phyloP scores from a whole-genome alignment of 2,888 invertebrate species.

The Malthinus flaveolus region DNA sequence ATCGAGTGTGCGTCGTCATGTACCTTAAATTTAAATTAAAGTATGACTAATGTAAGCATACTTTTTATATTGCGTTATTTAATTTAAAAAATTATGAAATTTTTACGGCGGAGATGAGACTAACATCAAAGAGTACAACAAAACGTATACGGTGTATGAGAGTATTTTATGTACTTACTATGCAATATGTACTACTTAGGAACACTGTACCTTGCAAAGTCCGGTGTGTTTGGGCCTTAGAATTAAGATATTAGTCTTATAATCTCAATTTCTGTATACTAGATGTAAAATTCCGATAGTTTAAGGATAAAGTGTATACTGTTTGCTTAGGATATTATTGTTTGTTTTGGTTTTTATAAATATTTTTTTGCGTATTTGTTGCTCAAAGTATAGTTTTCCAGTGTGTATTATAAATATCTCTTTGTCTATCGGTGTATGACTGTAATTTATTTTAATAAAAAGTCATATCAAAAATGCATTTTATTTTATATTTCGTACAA shows the following conservation, averaged over 20 bases:
- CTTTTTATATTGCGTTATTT: slow-evolving; percentile 30
- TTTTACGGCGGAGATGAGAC: slow-evolving; percentile 36
- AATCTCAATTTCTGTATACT: slow-evolving; percentile 45
- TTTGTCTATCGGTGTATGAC: slow-evolving; percentile 55
- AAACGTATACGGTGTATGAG: slow-evolving; percentile 48
- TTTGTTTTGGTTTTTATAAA: slow-evolving; percentile 48
- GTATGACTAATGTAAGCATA: slow-evolving; percentile 23
- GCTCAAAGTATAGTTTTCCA: slow-evolving; percentile 54
- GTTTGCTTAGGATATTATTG: slow-evolving; percentile 42
- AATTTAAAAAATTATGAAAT: slow-evolving; percentile 18
- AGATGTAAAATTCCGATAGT: slow-evolving; percentile 53
- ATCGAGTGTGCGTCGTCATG: slow-evolving; percentile 45
- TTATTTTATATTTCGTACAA: not conserved
- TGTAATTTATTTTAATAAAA: slow-evolving; percentile 59
- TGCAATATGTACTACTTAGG: slow-evolving; percentile 37
- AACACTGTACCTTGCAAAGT: slow-evolving; percentile 51
- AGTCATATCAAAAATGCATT: slow-evolving; percentile 35
- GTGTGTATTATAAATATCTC: slow-evolving; percentile 50
- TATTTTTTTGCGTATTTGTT: slow-evolving; percentile 57
- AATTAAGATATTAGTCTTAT: slow-evolving; percentile 38
- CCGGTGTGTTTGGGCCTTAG: slow-evolving; percentile 51
- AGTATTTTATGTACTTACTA: slow-evolving; percentile 43
- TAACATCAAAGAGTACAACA: slow-evolving; percentile 50
- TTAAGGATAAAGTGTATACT: slow-evolving; percentile 56
- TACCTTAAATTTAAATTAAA: slow-evolving; percentile 46